phyloP scores from a whole-genome alignment of 2,888 invertebrate species.

The Cataglyphis cursor region DNA sequence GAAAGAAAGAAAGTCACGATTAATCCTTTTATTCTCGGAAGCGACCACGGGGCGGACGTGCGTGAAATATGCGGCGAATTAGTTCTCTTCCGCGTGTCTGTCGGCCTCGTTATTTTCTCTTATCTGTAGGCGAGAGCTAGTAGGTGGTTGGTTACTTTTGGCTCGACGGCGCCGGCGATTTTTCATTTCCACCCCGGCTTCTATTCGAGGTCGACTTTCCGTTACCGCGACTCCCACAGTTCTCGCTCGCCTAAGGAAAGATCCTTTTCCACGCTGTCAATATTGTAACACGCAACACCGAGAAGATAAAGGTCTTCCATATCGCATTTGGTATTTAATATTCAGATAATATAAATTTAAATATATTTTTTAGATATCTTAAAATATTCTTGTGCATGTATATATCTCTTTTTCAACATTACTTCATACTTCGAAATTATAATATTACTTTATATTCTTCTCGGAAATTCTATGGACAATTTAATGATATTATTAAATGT shows the following conservation, averaged over 20 bases:
- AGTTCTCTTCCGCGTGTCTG: conserved; percentile 76
- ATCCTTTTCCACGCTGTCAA: conserved; percentile 14
- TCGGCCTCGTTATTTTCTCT: conserved; percentile 81
- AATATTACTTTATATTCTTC: background rate
- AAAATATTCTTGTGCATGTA: background rate
- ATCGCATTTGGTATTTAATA: background rate
- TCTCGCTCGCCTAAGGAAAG: conserved; percentile 5
- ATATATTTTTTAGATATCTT: background rate
- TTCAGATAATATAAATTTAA: too few species aligned
- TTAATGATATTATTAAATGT: background rate
- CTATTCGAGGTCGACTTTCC: conserved; percentile 49
- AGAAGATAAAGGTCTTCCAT: background rate
- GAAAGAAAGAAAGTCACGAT: conserved; percentile 41
- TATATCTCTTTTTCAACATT: background rate
- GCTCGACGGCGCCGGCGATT: conserved; percentile 74
- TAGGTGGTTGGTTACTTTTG: conserved; percentile 75
- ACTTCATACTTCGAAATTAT: background rate
- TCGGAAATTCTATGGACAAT: background rate
- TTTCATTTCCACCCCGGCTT: conserved; percentile 76
- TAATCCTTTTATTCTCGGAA: conserved; percentile 71
- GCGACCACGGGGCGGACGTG: conserved; percentile 63
- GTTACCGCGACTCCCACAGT: background rate
- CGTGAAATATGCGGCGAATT: conserved; percentile 77
- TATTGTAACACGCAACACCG: background rate
- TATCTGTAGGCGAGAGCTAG: conserved; percentile 73